Conservation (phyloP, 2,797 vertebrate genomes). For the Macropus fuliginosus region DNA sequence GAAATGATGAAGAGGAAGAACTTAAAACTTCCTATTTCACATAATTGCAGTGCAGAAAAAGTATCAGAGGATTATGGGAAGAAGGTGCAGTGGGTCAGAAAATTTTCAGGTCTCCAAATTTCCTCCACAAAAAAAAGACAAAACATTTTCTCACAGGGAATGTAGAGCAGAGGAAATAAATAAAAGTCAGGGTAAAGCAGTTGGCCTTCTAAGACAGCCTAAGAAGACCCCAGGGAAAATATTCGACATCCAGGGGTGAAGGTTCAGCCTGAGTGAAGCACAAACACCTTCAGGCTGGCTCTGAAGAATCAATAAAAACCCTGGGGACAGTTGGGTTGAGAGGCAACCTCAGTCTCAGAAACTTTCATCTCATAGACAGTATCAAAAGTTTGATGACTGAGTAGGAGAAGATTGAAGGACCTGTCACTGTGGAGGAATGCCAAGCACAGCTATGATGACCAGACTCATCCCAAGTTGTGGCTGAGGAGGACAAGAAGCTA, state of each 20-base stretch:
- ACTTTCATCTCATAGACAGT: background rate
- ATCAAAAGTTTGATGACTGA: background rate
- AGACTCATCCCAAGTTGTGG: background rate
- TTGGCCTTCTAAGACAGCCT: background rate
- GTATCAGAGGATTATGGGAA: background rate
- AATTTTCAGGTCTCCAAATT: background rate
- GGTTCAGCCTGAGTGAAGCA: background rate
- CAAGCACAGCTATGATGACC: background rate
- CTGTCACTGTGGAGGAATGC: background rate
- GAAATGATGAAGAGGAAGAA: background rate
- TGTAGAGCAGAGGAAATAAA: background rate
- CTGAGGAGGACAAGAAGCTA: background rate
- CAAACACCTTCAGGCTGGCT: background rate
- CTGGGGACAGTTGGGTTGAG: background rate
- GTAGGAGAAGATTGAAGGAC: background rate
- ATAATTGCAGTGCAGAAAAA: background rate
- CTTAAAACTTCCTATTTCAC: background rate
- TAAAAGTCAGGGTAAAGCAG: background rate
- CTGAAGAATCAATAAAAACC: background rate
- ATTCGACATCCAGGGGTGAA: background rate
- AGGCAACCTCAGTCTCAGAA: background rate
- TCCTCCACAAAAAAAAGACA: background rate
- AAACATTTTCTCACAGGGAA: background rate
- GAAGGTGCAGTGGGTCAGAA: background rate
- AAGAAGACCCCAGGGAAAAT: background rate